These are phyloP conservation scores for Halcyon leucocephala DNA, from an alignment of 2,797 vertebrate genomes.

Conservation along the genomic window DNA sequence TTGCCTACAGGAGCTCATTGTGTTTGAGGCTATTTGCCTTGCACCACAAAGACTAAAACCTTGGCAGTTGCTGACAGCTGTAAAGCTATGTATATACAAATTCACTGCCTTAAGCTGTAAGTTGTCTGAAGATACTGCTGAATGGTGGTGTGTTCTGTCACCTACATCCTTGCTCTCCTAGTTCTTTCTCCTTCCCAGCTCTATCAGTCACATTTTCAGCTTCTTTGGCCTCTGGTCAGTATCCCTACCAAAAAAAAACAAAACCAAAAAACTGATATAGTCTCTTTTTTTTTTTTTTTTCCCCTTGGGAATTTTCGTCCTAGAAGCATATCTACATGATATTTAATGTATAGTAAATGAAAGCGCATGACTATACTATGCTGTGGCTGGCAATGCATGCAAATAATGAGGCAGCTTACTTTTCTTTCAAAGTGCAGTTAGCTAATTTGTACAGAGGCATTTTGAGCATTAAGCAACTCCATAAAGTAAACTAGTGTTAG, in stretches of 20 bases:
- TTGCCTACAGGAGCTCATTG: not conserved
- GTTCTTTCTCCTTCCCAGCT: not conserved
- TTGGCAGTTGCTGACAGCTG: not conserved
- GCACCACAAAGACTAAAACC: not conserved
- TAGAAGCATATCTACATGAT: not conserved
- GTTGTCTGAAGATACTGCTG: not conserved
- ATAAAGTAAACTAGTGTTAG: not conserved
- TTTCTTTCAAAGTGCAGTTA: not conserved
- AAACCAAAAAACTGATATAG: not conserved
- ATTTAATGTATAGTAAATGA: not conserved
- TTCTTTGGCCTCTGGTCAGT: not conserved
- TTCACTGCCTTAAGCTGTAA: not conserved
- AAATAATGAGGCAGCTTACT: not conserved
- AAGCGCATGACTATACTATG: not conserved
- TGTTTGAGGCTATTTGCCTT: not conserved
- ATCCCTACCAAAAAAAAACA: not conserved
- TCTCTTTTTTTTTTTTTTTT: not conserved
- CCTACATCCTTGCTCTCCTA: not conserved
- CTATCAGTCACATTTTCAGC: not conserved
- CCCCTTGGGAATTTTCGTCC: not conserved
- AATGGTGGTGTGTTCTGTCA: fast-evolving
- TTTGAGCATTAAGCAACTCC: not conserved
- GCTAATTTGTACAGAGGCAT: not conserved
- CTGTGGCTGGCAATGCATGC: not conserved
- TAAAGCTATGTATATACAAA: not conserved